These are phyloP conservation scores for Erinaceus europaeus DNA, from an alignment of 2,113 vertebrate species.

Conservation along the genomic window DNA sequence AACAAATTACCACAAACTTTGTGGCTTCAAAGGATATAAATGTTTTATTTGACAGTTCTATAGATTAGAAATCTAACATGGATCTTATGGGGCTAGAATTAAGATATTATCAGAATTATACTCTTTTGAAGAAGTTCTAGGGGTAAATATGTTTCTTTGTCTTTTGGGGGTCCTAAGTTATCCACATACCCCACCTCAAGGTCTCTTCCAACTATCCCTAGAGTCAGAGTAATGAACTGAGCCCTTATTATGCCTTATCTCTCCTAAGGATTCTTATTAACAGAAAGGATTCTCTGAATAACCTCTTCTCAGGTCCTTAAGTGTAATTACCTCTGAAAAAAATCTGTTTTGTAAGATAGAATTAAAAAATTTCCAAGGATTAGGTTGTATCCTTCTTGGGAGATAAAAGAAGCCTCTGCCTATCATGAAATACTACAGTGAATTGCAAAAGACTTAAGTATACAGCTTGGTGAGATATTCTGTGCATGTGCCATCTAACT, in stretches of 20 bases:
- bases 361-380: not conserved
- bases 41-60: not conserved
- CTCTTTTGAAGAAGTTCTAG: not conserved
- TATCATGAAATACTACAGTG: too few relatives aligned
- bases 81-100: not conserved
- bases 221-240: not conserved
- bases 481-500: not conserved
- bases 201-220: not conserved
- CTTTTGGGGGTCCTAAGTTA: not conserved
- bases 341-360: not conserved
- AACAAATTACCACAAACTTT: not conserved
- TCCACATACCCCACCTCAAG: not conserved
- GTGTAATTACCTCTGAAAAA: not conserved
- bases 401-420: too few relatives aligned
- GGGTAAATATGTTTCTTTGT: not conserved
- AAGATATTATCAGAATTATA: not conserved
- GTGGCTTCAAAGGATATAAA: not conserved
- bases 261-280: too few relatives aligned
- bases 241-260: not conserved
- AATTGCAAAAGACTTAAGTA: not conserved
- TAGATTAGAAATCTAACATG: not conserved
- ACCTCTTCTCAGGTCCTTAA: not conserved
- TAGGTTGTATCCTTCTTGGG: not conserved
- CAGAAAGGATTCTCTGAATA: too few relatives aligned
- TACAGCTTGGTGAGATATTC: not conserved